Evolutionary conservation across 2,888 invertebrate genomes (phyloP), one percentile per base, ranked within the genome.

Genomic region (Coecobrya sp.): DNA sequence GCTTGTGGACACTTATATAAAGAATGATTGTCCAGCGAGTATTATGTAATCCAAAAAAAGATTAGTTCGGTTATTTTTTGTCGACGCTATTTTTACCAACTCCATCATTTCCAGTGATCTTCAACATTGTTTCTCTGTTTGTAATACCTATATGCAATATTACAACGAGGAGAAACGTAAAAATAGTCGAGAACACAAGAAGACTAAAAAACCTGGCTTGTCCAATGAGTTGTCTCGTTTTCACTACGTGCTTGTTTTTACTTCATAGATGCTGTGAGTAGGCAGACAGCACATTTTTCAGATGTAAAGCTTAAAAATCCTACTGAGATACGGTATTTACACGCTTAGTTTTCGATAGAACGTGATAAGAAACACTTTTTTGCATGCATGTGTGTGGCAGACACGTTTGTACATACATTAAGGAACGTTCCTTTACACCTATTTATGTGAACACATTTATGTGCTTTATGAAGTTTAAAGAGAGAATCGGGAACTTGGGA

Each of bases 381-480:
- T 73, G 73, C 73, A 87, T 62, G 65, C 42, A 68, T 81, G 81
- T 79, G 70, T 86, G 70, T 73, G 59, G 76, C 70, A 65, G 49
- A 65, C 81, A 81, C 79, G 52, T 79, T 79, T 22, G 22, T 65
- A 65, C 73, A 73, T 73, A 27, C 45, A 88, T 62, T 36, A 79
- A 79, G 10, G 27, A 81, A 89, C 81, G 68, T 89, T 62, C 55
- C 62, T 89, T 89, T 62, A 86, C 90, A 79, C 86, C 86, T 86
- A 86, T 91, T 89, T 85, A 84, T 73, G 84, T 27, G 62, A 84
- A 68, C 89, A 85, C 84, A 89, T 85, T 91, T 91, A 30, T 86
- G 76, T 91, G 86, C 62, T 91, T 92, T 84, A 84, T 92, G 84
- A 87, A 92, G 84, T 87, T 92, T 92, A 76, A 92, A 92, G 84